Conservation (phyloP, 2,888 invertebrate species). For the Epistrophella euchroma region DNA sequence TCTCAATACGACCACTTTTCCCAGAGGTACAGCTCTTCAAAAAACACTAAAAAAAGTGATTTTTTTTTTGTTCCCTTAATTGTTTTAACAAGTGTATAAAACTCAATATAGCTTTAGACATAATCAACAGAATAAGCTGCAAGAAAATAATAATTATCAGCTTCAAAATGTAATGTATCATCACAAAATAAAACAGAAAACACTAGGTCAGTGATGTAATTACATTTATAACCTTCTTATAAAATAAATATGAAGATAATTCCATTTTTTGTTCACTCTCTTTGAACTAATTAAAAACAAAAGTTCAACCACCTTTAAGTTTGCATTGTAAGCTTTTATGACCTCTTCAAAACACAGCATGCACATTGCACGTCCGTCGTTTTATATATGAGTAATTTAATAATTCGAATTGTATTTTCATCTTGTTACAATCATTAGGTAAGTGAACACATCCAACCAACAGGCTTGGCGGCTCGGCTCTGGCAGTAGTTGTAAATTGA, state of each 20-base stretch:
- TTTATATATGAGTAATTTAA: slow-evolving; percentile 22
- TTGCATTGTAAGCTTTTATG: background rate
- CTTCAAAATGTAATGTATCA: background rate
- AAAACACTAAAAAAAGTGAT: no score
- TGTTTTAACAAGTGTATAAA: no score
- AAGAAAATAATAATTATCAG: background rate
- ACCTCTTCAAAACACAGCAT: slow-evolving; percentile 11
- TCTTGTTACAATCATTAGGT: slow-evolving; percentile 20
- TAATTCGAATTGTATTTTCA: slow-evolving; percentile 4
- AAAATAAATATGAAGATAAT: background rate
- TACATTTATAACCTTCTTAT: slow-evolving; percentile 5
- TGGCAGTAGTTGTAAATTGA: slow-evolving; percentile 19
- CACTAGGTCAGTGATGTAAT: slow-evolving; percentile 20
- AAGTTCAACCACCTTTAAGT: slow-evolving; percentile 21
- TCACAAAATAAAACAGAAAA: background rate
- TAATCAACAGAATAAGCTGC: background rate
- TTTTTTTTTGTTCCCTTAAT: no score
- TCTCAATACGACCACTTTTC: no score
- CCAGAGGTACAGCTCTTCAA: no score
- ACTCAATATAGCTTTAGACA: no score
- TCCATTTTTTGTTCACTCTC: slow-evolving; percentile 8
- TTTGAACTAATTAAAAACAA: slow-evolving; percentile 12
- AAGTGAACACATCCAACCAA: background rate
- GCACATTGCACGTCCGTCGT: slow-evolving; percentile 4
- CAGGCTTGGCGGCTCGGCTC: background rate